Base-by-base conservation (phyloP, 2,113 vertebrate genomes). In the Seriola rivoliana region DNA sequence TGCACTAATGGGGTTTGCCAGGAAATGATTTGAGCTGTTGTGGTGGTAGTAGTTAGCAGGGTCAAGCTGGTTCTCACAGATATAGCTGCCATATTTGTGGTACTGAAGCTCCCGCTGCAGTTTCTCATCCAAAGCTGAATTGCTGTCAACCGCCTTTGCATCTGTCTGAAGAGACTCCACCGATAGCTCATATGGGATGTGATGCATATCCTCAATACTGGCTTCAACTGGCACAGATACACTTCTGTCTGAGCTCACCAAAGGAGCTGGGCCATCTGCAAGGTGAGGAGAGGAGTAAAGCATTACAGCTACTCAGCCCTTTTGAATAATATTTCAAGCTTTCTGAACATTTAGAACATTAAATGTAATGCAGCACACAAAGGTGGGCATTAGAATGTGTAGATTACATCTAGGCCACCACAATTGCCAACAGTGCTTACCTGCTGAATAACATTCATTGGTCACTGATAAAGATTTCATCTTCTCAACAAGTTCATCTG, bases 61-160 rank as follows among this genome's bases (percentile, higher is more conserved):
- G 2, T 89, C 66, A 2, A 52, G 62, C 50, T 89, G 94, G 81
- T 94, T 94, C 72, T 93, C 86, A 11, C 90, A 46, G 80, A 71
- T 93, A 80, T 94, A 95, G 84, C 91, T 95, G 3, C 98, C 97
- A 0, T 50, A 67, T 0, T 76, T 84, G 40, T 99, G 98, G 85
- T 99, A 99, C 87, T 95, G 91, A 34, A 95, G 86, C 89, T 99
- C 97, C 5, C 88, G 89, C 12, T 94, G 78, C n/a, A 99, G 95
- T 85, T 99, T 99, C 46, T 88, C 83, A 75, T 93, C 85, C 84
- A 94, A 58, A n/a, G 29, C 54, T 17, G 81, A 50, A 19, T 44
- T 55, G 44, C 1, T 23, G 4, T 17, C 42, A 2, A 0, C 0
- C 0, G 1, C 17, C 19, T 50, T 32, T 32, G 72, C 87, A 38